Evolutionary conservation across 2,797 vertebrate genomes (phyloP).

Genomic region (Cyprinella venusta): DNA sequence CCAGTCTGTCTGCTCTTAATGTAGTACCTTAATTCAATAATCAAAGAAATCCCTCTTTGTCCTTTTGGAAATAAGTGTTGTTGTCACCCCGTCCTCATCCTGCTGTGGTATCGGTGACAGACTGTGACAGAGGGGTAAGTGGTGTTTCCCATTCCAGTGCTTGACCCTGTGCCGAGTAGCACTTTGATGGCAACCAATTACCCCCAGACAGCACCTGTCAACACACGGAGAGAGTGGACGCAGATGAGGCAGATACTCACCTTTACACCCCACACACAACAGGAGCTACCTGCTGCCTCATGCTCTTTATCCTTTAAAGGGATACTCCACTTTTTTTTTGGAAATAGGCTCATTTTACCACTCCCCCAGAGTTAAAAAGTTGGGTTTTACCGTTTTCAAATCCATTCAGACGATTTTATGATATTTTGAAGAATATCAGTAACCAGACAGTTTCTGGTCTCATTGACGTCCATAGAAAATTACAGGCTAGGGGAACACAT

Average conservation of each 20-base stretch:
- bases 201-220: conserved; percentile 52
- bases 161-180: conserved; percentile 48
- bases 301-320: conserved; percentile 13
- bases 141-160: conserved; percentile 36
- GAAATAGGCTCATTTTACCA: no score
- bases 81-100: not conserved
- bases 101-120: conserved; percentile 11
- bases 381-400: no score
- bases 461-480: no score
- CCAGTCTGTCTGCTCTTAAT: not conserved
- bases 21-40: conserved; percentile 13
- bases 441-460: no score
- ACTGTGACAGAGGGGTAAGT: conserved; percentile 44
- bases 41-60: not conserved
- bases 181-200: conserved; percentile 57
- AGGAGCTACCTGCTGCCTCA: conserved; percentile 3
- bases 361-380: no score
- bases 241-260: conserved; percentile 37
- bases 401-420: no score
- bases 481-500: no score
- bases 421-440: no score
- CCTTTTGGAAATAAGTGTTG: conserved; percentile 5
- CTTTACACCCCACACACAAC: conserved; percentile 35
- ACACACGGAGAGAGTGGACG: conserved; percentile 19
- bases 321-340: no score